A percentile compares a stretch with the other conserved stretches of the same genome.
phyloP scores from a whole-genome alignment of 1,140 invertebrate genomes.

The Aphelinus certus region DNA sequence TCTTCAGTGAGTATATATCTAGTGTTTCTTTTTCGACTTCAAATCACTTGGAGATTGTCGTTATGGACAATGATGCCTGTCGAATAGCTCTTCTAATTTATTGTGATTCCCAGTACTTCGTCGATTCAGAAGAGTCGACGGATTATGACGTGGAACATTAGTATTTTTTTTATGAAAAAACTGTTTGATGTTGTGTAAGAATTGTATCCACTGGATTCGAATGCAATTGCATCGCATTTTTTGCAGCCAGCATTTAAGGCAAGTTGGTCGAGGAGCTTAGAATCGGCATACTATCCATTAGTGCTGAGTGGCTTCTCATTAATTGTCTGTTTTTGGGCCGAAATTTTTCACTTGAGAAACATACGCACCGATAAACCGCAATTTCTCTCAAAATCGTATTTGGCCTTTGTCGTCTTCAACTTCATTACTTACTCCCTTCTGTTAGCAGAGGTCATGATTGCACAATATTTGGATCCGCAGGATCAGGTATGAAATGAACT shows the following conservation, averaged over 20 bases:
- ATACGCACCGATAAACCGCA: conserved; percentile 86
- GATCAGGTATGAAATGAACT: conserved; percentile 64
- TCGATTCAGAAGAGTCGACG: too few species aligned
- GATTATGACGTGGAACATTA: too few species aligned
- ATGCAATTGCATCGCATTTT: conserved; percentile 28
- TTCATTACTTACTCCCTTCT: conserved; percentile 88
- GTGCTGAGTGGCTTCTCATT: conserved; percentile 89
- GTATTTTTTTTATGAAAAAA: too few species aligned
- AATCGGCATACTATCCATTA: conserved; percentile 91
- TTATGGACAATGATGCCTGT: too few species aligned
- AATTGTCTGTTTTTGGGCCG: conserved; percentile 95
- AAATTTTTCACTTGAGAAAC: conserved; percentile 92
- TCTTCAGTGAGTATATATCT: conserved; percentile 77
- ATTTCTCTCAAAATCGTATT: conserved; percentile 92
- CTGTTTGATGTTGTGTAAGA: too few species aligned
- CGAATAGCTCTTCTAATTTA: too few species aligned
- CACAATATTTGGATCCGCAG: conserved; percentile 72
- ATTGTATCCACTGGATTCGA: too few species aligned
- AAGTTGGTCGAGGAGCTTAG: conserved; percentile 83
- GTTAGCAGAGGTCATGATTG: conserved; percentile 81
- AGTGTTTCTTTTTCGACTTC: not conserved
- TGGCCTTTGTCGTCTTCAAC: conserved; percentile 92
- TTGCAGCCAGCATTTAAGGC: conserved; percentile 79
- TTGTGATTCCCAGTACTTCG: too few species aligned
- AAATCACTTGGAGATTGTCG: not conserved